A percentile compares a stretch with the other conserved stretches of the same genome.
Evolutionary conservation across 2,113 vertebrate genomes (phyloP).

Genomic region (Ammodytes dubius): DNA sequence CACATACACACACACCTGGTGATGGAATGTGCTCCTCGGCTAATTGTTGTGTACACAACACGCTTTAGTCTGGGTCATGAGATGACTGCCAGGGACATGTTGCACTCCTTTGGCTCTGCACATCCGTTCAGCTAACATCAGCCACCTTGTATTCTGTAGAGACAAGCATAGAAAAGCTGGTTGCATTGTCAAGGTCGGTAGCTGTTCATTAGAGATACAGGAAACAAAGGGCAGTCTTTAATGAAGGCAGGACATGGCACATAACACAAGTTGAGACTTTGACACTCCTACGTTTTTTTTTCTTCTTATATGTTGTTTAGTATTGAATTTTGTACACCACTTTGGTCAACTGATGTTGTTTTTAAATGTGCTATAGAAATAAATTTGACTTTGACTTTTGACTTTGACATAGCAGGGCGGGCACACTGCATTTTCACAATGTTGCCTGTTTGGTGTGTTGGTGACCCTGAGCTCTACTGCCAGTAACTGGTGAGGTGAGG

Average conservation of each 20-base stretch:
- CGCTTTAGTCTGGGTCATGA: slow-evolving; percentile 57
- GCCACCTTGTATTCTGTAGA: background rate
- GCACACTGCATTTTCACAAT: background rate
- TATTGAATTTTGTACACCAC: too few species aligned
- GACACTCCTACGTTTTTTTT: too few species aligned
- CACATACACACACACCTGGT: slow-evolving; percentile 11
- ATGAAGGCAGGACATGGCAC: background rate
- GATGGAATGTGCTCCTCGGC: slow-evolving; percentile 58
- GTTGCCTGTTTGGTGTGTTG: background rate
- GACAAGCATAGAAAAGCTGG: background rate
- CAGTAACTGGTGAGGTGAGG: background rate
- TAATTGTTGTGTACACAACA: slow-evolving; percentile 83
- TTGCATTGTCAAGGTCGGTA: background rate
- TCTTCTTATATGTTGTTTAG: too few species aligned
- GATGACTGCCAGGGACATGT: slow-evolving; percentile 51
- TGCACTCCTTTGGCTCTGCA: slow-evolving; percentile 32
- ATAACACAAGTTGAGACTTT: too few species aligned
- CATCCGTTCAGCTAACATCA: background rate
- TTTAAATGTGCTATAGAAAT: too few species aligned
- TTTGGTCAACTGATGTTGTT: too few species aligned
- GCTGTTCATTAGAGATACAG: background rate
- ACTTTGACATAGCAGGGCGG: background rate
- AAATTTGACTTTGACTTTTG: too few species aligned
- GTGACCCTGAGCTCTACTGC: slow-evolving; percentile 1
- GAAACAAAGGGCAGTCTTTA: background rate